Evolutionary conservation across 2,797 vertebrate species (phyloP), one percentile per base, ranked within the genome.

Genomic region (Notolepis coatsorum): DNA sequence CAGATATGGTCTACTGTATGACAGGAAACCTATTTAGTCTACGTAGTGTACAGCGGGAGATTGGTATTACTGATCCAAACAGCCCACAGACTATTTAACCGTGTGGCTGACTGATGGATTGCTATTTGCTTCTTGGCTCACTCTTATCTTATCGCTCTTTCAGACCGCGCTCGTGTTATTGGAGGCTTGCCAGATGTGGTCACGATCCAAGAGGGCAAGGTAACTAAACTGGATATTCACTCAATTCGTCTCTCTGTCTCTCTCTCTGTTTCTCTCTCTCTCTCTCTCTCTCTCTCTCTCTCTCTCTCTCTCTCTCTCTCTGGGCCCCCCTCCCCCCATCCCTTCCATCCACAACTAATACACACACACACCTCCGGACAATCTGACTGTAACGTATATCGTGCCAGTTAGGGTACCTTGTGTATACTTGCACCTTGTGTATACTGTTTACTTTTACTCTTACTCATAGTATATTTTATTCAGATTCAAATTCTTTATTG

Each of bases 141-240:
- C 57, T 62, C 24, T 65, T 38, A 27, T 13, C 45, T 31, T 52
- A 10, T 68, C 90, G 59, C 73, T 51, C 78, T 89, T 92, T 38
- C 80, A 99, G 98, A 99, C 87, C 96, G 98, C 0, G 98, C 97
- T 51, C 95, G 98, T 25, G 96, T 99, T 37, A 43, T 98, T 83
- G 98, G 98, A 63, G 97, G 98, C 18, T 90, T 99, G 88, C 98
- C 98, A 4, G 98, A 99, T 45, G 96, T 98, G 81, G 98, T 99
- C 88, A 96, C 98, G 59, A 99, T 99, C 88, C 97, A 99, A 74
- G 95, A 99, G 87, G 96, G 98, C 92, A 99, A 99, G 96, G 97
- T 98, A 94, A 85, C 64, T 70, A 65, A 20, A 52, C 37, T 0
- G 27, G 8, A 49, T 17, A 17, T 33, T 38, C 2, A 39, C 33